phyloP scores from a whole-genome alignment of 2,797 vertebrate genomes.

The Myotis pilosus region DNA sequence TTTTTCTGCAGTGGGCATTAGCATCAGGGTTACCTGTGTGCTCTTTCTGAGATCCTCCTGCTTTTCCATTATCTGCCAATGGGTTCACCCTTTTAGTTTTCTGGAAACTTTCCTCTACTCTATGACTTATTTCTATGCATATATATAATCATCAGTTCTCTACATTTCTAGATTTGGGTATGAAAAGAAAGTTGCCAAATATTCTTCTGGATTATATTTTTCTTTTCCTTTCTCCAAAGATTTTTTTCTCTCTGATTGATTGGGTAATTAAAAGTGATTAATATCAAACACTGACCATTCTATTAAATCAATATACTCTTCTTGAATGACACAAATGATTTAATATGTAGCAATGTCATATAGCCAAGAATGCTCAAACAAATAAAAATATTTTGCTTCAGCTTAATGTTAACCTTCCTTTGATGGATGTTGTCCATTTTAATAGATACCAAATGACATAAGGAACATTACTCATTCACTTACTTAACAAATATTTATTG shows the following conservation, averaged over 20 bases:
- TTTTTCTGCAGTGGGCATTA: not conserved
- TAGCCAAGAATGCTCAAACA: not conserved
- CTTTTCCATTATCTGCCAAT: not conserved
- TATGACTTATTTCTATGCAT: not conserved
- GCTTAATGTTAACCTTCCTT: not conserved
- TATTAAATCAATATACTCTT: not conserved
- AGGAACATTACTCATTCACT: not conserved
- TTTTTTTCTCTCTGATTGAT: not conserved
- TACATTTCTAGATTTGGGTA: slow-evolving; percentile 26
- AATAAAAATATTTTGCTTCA: slow-evolving; percentile 33
- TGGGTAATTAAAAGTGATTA: not conserved
- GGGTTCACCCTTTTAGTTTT: not conserved
- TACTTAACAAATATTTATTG: not conserved
- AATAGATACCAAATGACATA: not conserved
- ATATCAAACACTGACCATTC: not conserved
- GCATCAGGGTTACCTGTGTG: not conserved
- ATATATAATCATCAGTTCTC: not conserved
- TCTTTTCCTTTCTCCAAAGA: not conserved
- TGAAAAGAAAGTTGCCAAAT: slow-evolving; percentile 5
- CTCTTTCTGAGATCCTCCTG: not conserved
- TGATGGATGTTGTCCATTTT: not conserved
- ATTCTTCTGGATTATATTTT: not conserved
- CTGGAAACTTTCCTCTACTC: not conserved
- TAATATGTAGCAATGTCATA: not conserved
- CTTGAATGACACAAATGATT: not conserved